phyloP scores from a whole-genome alignment of 2,797 vertebrate species.

The Hypotaenidia philippensis region DNA sequence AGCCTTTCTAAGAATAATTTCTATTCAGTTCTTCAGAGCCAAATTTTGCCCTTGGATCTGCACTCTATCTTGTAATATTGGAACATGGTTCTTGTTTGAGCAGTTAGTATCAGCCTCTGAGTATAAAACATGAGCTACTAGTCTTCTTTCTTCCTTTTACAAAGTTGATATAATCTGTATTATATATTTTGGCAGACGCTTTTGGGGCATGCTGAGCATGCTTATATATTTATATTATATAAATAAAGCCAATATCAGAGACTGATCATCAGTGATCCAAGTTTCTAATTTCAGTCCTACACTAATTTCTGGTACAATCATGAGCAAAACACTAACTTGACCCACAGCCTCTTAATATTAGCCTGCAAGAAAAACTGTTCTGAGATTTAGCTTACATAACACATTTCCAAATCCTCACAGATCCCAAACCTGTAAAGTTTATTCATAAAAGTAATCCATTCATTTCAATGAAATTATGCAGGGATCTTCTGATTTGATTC shows the following conservation, averaged over 20 bases:
- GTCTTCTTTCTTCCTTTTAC: constrained; percentile 19
- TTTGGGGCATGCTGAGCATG: neutral
- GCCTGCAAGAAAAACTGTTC: neutral
- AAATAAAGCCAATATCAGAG: neutral
- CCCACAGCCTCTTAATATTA: neutral
- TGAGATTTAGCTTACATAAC: neutral
- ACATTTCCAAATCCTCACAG: neutral
- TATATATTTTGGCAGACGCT: constrained; percentile 23
- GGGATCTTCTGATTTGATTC: neutral
- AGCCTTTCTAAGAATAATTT: constrained; percentile 81
- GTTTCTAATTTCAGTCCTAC: neutral
- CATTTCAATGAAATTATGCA: neutral
- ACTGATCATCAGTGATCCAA: neutral
- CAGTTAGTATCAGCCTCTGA: constrained; percentile 58
- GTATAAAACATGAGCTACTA: constrained; percentile 49
- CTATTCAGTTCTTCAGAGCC: constrained; percentile 75
- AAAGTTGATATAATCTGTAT: neutral
- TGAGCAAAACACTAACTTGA: constrained; percentile 4
- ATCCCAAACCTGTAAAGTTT: neutral
- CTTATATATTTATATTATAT: neutral
- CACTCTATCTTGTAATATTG: constrained; percentile 66
- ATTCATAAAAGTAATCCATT: neutral
- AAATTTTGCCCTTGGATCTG: constrained; percentile 76
- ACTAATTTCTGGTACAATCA: neutral
- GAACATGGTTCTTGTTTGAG: constrained; percentile 48